Conservation (phyloP, 2,888 invertebrate genomes). For the Anthophora plumipes region DNA sequence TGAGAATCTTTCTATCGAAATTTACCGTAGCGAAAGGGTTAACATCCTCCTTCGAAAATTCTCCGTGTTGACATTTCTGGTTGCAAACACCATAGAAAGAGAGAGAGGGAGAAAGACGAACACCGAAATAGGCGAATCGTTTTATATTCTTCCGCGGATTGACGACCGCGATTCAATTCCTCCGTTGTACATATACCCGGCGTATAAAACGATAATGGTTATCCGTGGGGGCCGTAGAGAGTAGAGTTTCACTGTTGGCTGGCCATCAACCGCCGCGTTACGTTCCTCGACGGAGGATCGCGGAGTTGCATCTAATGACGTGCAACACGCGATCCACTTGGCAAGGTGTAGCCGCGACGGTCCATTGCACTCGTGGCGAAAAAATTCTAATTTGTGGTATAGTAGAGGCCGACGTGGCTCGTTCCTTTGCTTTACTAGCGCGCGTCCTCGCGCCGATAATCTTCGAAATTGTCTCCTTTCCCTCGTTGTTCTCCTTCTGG, state of each 20-base stretch:
- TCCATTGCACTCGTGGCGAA: slow-evolving; percentile 53
- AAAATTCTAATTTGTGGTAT: slow-evolving; percentile 48
- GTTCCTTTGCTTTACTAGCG: too few species aligned
- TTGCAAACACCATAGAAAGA: too few species aligned
- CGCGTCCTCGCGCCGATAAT: too few species aligned
- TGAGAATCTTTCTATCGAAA: too few species aligned
- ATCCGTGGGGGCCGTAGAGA: slow-evolving; percentile 7
- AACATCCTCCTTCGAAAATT: too few species aligned
- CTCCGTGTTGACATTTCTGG: too few species aligned
- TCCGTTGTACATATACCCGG: background rate
- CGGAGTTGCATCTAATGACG: slow-evolving; percentile 64
- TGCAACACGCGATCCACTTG: slow-evolving; percentile 64
- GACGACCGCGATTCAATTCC: background rate
- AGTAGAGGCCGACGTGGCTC: background rate
- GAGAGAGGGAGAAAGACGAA: too few species aligned
- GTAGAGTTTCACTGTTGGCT: slow-evolving; percentile 49
- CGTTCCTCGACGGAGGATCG: slow-evolving; percentile 47
- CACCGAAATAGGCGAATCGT: background rate
- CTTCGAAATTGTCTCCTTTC: too few species aligned
- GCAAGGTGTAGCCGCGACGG: slow-evolving; percentile 44
- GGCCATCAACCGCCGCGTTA: slow-evolving; percentile 51
- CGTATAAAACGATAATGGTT: slow-evolving; percentile 34
- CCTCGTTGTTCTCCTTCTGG: too few species aligned
- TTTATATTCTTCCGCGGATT: background rate
- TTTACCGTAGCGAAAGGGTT: too few species aligned